Conservation (phyloP, 2,888 invertebrate species). For the Melangyna quadrimaculata region DNA sequence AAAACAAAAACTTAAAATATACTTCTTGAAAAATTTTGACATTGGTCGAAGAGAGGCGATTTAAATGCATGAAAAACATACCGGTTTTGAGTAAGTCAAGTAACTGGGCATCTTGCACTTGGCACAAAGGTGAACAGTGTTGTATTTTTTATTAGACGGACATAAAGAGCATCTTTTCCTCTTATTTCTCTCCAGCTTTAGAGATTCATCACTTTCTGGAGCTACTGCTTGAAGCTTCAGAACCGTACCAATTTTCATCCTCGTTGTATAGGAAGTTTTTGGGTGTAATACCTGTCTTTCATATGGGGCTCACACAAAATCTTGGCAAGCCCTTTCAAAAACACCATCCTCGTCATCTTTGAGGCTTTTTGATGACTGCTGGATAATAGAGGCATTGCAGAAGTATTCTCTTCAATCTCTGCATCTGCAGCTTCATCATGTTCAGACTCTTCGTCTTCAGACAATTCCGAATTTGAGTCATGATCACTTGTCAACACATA, state of each 20-base stretch:
- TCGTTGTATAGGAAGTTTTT: not conserved
- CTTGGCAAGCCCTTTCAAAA: constrained; percentile 13
- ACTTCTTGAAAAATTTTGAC: constrained; percentile 21
- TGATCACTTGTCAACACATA: too few relatives aligned
- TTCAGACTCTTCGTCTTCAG: too few relatives aligned
- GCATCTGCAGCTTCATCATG: too few relatives aligned
- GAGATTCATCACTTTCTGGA: not conserved
- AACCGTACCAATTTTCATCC: not conserved
- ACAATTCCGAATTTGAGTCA: too few relatives aligned
- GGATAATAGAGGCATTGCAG: constrained; percentile 18
- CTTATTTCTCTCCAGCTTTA: not conserved
- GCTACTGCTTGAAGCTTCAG: constrained; percentile 2
- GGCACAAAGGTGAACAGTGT: constrained; percentile 9
- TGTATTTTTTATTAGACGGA: constrained; percentile 7
- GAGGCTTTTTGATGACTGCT: constrained; percentile 3
- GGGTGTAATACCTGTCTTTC: constrained; percentile 17
- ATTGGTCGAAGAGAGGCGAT: not conserved
- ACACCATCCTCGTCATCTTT: constrained; percentile 4
- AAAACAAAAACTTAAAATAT: constrained; percentile 17
- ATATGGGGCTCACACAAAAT: constrained; percentile 20
- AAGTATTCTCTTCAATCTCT: too few relatives aligned
- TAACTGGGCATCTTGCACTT: constrained; percentile 9
- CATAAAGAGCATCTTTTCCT: constrained; percentile 16
- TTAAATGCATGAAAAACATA: constrained; percentile 4
- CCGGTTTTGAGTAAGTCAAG: constrained; percentile 7